Conservation (phyloP, 2,888 invertebrate species). For the Tribolium freemani region DNA sequence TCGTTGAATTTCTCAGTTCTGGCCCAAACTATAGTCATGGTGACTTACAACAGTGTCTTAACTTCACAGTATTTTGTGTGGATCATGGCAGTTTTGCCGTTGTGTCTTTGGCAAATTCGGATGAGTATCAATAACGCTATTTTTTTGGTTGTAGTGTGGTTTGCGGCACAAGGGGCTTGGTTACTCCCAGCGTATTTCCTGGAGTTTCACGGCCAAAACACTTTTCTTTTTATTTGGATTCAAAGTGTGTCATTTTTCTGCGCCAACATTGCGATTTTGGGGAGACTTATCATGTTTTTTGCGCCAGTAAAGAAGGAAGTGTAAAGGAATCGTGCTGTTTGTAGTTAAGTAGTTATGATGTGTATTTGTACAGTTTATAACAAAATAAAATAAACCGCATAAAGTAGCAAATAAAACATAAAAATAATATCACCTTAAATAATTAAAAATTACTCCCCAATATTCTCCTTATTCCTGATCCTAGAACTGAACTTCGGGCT, state of each 20-base stretch:
- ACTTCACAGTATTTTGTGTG: slow-evolving; percentile 98
- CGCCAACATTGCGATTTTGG: slow-evolving; percentile 78
- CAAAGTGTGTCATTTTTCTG: slow-evolving; percentile 87
- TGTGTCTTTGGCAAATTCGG: slow-evolving; percentile 81
- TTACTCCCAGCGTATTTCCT: slow-evolving; percentile 90
- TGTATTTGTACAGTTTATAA: not conserved
- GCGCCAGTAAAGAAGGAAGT: slow-evolving; percentile 53
- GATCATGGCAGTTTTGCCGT: slow-evolving; percentile 91
- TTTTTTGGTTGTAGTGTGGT: slow-evolving; percentile 74
- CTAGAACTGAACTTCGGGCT: slow-evolving; percentile 71
- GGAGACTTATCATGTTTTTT: slow-evolving; percentile 63
- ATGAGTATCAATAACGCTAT: slow-evolving; percentile 70
- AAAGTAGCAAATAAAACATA: not conserved
- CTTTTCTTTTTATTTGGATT: slow-evolving; percentile 88
- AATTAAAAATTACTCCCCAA: slow-evolving; percentile 18
- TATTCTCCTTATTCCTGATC: slow-evolving; percentile 52
- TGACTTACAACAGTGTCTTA: slow-evolving; percentile 94
- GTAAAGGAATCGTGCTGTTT: not conserved
- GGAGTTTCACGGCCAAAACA: slow-evolving; percentile 89
- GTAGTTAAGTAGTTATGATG: not conserved
- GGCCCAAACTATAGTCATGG: slow-evolving; percentile 87
- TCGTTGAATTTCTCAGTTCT: slow-evolving; percentile 90
- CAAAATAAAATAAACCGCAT: not conserved
- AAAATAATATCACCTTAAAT: not conserved
- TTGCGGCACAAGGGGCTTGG: slow-evolving; percentile 87